These are phyloP conservation scores for Eupelmus urozonus DNA, from an alignment of 2,888 invertebrate species.

Conservation along the genomic window DNA sequence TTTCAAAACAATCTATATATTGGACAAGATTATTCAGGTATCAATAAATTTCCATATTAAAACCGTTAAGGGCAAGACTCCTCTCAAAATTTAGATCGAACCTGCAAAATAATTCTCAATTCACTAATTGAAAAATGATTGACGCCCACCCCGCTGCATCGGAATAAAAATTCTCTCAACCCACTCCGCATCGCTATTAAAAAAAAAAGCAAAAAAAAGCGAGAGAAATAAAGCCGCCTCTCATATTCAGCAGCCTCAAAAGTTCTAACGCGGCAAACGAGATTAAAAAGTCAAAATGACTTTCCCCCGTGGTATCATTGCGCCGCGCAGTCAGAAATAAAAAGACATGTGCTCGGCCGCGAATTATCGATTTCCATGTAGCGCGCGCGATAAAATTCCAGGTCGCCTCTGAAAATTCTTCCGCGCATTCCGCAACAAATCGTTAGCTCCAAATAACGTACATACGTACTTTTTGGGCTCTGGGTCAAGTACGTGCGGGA, in stretches of 20 bases:
- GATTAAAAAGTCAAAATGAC: slow-evolving; percentile 10
- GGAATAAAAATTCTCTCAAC: no score
- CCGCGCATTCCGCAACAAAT: slow-evolving; percentile 11
- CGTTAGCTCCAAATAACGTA: not conserved
- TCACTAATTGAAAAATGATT: slow-evolving; percentile 22
- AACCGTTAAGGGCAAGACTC: no score
- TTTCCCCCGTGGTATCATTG: not conserved
- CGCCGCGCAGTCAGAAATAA: not conserved
- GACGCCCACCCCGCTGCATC: not conserved
- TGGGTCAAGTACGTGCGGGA: slow-evolving; percentile 34
- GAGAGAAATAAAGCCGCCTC: not conserved
- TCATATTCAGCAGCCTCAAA: not conserved
- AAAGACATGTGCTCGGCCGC: not conserved
- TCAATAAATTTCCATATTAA: not conserved
- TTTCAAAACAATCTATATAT: no score
- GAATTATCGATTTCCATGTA: not conserved
- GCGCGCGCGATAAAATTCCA: slow-evolving; percentile 36
- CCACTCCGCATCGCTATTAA: not conserved
- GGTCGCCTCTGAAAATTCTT: slow-evolving; percentile 34
- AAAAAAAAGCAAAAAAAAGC: not conserved
- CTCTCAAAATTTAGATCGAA: not conserved
- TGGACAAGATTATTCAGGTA: not conserved
- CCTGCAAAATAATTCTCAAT: not conserved
- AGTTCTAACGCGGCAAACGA: not conserved
- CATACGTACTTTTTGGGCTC: not conserved